Evolutionary conservation across 2,113 vertebrate species (phyloP), one percentile per base, ranked within the genome.

Genomic region (mouse (Mus musculus)): DNA sequence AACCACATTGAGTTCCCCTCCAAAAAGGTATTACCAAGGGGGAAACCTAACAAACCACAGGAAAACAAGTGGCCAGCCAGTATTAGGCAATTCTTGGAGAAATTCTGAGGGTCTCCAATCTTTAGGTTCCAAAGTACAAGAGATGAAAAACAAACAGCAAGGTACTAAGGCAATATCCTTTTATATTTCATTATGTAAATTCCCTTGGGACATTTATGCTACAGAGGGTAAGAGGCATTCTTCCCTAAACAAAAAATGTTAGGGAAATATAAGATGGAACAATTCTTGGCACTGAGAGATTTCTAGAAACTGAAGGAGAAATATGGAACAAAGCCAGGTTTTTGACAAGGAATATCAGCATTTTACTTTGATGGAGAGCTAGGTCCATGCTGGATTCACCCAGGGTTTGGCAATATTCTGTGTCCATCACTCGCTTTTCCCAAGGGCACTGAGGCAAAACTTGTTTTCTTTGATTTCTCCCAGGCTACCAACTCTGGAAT

Each of bases 151-250:
- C 67, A 96, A 78, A 96, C 98, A 98, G 67, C 96, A 99, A 98
- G 90, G 91, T 97, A 3, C 94, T 96, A 98, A 98, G 99, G 6
- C 99, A 99, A n/a, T 99, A 99, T 5, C 99, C 99, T 0, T 98
- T 99, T 96, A 99, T 99, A 94, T 98, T 99, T 0, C 99, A 97
- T 65, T 99, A 99, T 52, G 98, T 99, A n/a, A 99, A 99, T 98
- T 99, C 99, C 0, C 99, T 99, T 0, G 98, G 98, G 81, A 82
- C 98, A 84, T 95, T 97, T 93, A 46, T 77, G 2, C 46, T 97
- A 46, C 33, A 77, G 28, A 63, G 24, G 81, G 95, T 46, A 99
- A 99, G 91, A 95, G 96, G 49, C 92, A 97, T 0, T 22, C 93
- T 17, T 71, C 96, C 12, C 59, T 98, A 91, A 96, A 96, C 69